phyloP scores from a whole-genome alignment of 1,140 invertebrate genomes.

The Teleogryllus occipitalis region DNA sequence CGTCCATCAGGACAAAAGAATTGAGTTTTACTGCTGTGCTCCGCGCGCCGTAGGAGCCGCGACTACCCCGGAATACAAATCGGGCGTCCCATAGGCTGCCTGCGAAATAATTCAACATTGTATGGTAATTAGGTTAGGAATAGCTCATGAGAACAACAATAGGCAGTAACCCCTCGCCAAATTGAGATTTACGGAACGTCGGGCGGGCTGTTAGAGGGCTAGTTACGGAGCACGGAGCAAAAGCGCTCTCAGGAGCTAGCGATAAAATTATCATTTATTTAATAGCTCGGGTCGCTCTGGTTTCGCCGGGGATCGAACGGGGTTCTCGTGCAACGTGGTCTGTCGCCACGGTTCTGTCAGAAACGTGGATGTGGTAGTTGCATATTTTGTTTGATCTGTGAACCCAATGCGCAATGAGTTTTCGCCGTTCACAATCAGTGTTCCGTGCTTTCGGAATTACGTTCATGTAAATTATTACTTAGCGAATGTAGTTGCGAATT shows the following conservation, averaged over 20 bases:
- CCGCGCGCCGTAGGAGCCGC: not conserved
- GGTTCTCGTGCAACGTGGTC: no score
- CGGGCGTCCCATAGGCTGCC: not conserved
- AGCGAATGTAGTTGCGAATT: no score
- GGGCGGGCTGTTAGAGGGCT: not conserved
- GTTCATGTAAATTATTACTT: no score
- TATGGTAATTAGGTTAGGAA: slow-evolving; percentile 5
- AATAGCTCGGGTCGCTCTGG: no score
- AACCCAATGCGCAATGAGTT: no score
- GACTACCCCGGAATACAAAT: not conserved
- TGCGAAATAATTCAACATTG: not conserved
- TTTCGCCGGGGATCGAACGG: no score
- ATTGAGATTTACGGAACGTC: not conserved
- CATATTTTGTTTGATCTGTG: no score
- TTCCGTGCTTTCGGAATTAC: no score
- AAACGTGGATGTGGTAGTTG: no score
- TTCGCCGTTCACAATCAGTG: no score
- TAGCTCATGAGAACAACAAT: not conserved
- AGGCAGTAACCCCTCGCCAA: not conserved
- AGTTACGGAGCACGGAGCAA: not conserved
- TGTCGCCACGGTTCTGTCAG: no score
- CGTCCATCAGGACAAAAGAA: not conserved
- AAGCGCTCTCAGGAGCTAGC: not conserved
- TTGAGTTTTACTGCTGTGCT: not conserved
- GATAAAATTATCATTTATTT: not conserved